Evolutionary conservation across 2,113 vertebrate genomes (phyloP), one percentile per base, ranked within the genome.

Genomic region (Mobula birostris): DNA sequence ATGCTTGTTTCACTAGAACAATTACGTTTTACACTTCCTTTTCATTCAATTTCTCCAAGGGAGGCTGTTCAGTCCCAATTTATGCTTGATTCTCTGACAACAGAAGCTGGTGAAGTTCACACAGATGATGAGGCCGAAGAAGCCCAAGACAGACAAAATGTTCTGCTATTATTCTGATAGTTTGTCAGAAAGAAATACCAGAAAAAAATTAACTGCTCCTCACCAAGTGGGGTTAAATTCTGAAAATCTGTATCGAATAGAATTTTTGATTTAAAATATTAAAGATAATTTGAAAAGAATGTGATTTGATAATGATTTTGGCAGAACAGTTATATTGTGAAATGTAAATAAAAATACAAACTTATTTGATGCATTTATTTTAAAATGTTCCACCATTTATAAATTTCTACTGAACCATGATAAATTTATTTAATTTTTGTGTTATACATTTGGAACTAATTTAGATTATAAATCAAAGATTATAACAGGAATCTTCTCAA

Each of bases 61-160:
- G 70, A 93, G 36, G 27, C 68, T 72, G 70, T 29, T 74, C 40
- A 48, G 27, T 93, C 91, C 40, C 91, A 93, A 40, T 74, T 93
- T 74, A 48, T 74, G 70, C 70, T 74, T 74, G 68, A 93, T 27
- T 74, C 70, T 14, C 21, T 93, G 68, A 15, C 32, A 15, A 36
- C 36, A 93, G 32, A 11, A 40, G 11, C 36, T 7, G 91, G 48
- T 56, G 91, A 93, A 93, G 68, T 19, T 93, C 36, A 93, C 27
- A 93, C 70, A 74, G 91, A 93, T 93, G 66, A 93, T 24, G 91
- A 93, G 90, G 90, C 24, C 48, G 91, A 93, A 70, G 91, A 93
- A 27, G 70, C 70, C 0, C 32, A 76, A 48, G 91, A 93, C 68
- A 93, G 48, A 93, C 68, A 93, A 72, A 93, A 74, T 29, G 91